A percentile compares a stretch with the other conserved stretches of the same genome.
These are phyloP conservation scores for Zootermopsis nevadensis DNA, from an alignment of 2,888 invertebrate species.

Conservation along the genomic window DNA sequence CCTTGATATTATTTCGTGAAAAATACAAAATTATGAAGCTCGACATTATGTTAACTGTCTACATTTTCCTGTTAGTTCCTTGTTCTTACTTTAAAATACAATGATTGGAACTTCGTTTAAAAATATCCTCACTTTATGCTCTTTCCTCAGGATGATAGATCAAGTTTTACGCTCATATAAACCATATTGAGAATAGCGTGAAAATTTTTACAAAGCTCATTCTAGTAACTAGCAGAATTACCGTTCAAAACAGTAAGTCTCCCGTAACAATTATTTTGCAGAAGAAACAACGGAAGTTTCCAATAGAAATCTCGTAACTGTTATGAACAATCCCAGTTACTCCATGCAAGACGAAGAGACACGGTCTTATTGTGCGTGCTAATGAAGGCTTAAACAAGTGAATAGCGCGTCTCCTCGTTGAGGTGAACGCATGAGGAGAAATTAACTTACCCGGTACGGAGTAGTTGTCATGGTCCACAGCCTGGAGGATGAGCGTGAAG, in stretches of 20 bases:
- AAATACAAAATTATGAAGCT: too few species aligned
- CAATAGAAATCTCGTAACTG: background rate
- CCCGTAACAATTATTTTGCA: background rate
- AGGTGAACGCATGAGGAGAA: slow-evolving; percentile 3
- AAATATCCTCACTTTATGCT: too few species aligned
- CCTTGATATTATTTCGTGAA: too few species aligned
- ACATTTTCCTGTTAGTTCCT: too few species aligned
- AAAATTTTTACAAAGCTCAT: background rate
- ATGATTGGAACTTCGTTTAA: too few species aligned
- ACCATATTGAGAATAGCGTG: too few species aligned
- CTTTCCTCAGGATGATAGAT: too few species aligned
- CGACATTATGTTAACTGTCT: too few species aligned
- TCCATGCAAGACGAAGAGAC: background rate
- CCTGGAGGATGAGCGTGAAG: slow-evolving; percentile 92
- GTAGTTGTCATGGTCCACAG: slow-evolving; percentile 85
- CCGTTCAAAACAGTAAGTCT: background rate
- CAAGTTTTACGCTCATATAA: too few species aligned
- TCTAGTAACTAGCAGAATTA: background rate
- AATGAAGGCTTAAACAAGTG: slow-evolving; percentile 13
- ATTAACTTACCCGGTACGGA: slow-evolving; percentile 74
- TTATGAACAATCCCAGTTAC: background rate
- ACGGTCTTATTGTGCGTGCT: background rate
- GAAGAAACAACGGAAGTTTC: background rate
- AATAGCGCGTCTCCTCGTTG: slow-evolving; percentile 15
- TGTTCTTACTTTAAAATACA: too few species aligned